A percentile compares a stretch with the other conserved stretches of the same genome.
Evolutionary conservation across 2,797 vertebrate genomes (phyloP).

Genomic region (Eulemur coronatus): DNA sequence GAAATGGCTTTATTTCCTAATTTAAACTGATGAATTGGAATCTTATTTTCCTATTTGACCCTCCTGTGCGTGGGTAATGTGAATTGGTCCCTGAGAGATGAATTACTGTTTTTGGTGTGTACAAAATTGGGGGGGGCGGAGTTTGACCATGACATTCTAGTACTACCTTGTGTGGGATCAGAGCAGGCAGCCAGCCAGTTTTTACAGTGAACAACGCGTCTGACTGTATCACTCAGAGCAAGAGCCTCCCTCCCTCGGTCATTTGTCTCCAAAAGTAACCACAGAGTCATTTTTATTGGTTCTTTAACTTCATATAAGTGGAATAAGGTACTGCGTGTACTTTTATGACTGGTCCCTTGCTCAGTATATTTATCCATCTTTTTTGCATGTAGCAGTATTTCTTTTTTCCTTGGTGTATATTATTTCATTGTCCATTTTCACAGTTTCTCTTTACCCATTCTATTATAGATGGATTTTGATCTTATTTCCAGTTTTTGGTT

Average conservation of each 20-base stretch:
- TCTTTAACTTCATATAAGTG: not conserved
- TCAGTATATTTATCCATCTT: not conserved
- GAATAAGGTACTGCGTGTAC: not conserved
- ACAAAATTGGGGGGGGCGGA: not conserved
- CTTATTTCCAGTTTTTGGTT: not conserved
- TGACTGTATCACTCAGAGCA: not conserved
- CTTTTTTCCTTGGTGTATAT: not conserved
- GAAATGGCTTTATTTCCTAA: not conserved
- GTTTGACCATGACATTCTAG: not conserved
- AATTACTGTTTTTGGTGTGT: not conserved
- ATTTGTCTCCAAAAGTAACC: not conserved
- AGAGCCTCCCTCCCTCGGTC: not conserved
- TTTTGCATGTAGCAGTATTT: not conserved
- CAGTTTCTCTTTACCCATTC: not conserved
- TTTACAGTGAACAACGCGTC: not conserved
- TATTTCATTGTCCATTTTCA: not conserved
- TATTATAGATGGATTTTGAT: not conserved
- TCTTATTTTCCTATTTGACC: not conserved
- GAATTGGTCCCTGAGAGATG: not conserved
- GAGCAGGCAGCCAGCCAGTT: not conserved
- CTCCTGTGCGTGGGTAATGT: not conserved
- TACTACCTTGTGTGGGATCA: not conserved
- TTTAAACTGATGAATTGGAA: not conserved
- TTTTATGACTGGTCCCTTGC: not conserved
- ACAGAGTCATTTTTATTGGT: not conserved